Conservation (phyloP, 2,888 invertebrate species). For the Ctena decussata region DNA sequence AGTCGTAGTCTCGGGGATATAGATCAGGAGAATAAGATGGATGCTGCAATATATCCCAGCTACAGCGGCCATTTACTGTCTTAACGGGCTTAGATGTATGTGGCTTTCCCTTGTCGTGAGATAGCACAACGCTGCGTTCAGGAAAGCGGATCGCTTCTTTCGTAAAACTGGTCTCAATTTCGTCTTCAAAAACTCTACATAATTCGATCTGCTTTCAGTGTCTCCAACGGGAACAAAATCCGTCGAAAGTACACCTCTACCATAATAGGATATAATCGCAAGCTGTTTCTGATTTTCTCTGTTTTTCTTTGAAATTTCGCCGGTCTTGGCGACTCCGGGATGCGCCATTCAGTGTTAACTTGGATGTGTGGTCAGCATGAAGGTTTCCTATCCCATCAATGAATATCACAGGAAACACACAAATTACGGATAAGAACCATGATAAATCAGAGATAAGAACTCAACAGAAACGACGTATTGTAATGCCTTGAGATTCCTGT, state of each 20-base stretch:
- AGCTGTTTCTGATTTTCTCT: not conserved
- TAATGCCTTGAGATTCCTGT: no score
- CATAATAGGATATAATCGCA: not conserved
- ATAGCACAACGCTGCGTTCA: not conserved
- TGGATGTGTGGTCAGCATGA: no score
- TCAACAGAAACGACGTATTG: no score
- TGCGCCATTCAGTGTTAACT: constrained; percentile 6
- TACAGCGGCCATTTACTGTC: not conserved
- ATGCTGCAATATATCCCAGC: not conserved
- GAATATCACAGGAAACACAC: no score
- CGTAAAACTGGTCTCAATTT: not conserved
- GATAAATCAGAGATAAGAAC: no score
- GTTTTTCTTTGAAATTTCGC: not conserved
- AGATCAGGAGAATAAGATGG: not conserved
- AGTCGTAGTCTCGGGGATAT: constrained; percentile 3
- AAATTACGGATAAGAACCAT: no score
- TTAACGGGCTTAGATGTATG: not conserved
- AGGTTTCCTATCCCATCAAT: no score
- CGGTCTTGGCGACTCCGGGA: constrained; percentile 6
- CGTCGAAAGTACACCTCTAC: constrained; percentile 17
- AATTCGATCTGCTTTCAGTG: no score
- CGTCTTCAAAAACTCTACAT: not conserved
- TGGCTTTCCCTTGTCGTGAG: constrained; percentile 5
- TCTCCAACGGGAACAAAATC: constrained; percentile 8
- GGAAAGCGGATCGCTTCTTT: constrained; percentile 7